Percentiles rank a stretch among this genome's conserved stretches.
phyloP scores from a whole-genome alignment of 2,888 invertebrate species.

The Halictus quadricinctus region DNA sequence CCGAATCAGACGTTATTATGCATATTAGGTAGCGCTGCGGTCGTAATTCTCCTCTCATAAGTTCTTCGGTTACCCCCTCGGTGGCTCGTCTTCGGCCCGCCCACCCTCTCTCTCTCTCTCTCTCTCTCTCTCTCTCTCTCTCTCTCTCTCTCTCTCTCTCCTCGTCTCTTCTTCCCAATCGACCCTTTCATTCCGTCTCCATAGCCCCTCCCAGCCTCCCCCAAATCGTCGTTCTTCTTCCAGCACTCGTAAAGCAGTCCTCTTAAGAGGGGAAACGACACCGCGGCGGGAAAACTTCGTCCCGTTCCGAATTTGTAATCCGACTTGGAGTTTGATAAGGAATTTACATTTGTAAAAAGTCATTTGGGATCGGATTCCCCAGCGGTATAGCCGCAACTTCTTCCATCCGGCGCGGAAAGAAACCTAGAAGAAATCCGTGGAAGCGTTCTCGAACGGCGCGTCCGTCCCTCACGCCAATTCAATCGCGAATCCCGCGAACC shows the following conservation, averaged over 20 bases:
- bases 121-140: neutral
- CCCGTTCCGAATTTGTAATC: constrained; percentile 77
- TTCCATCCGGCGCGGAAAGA: constrained; percentile 21
- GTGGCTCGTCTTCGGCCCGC: constrained; percentile 23
- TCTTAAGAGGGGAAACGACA: constrained; percentile 60
- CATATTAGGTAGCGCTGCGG: constrained; percentile 70
- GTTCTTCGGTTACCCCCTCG: constrained; percentile 68
- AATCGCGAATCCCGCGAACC: neutral
- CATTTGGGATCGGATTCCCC: constrained; percentile 70
- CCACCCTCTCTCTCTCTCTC: neutral
- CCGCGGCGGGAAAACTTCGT: constrained; percentile 70
- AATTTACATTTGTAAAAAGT: constrained; percentile 78
- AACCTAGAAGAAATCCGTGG: constrained; percentile 38
- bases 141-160: neutral
- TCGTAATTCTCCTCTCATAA: constrained; percentile 69
- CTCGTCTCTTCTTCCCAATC: neutral
- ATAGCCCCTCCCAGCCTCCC: neutral
- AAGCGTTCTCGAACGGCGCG: constrained; percentile 10
- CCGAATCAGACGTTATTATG: constrained; percentile 75
- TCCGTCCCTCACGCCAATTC: constrained; percentile 29
- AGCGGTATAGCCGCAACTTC: constrained; percentile 53
- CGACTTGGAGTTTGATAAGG: constrained; percentile 75
- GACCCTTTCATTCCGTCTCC: constrained; percentile 17
- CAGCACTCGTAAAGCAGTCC: constrained; percentile 51
- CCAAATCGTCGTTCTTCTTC: constrained; percentile 34